These are phyloP conservation scores for Amia ocellicauda DNA, from an alignment of 2,113 vertebrate genomes.

Conservation along the genomic window DNA sequence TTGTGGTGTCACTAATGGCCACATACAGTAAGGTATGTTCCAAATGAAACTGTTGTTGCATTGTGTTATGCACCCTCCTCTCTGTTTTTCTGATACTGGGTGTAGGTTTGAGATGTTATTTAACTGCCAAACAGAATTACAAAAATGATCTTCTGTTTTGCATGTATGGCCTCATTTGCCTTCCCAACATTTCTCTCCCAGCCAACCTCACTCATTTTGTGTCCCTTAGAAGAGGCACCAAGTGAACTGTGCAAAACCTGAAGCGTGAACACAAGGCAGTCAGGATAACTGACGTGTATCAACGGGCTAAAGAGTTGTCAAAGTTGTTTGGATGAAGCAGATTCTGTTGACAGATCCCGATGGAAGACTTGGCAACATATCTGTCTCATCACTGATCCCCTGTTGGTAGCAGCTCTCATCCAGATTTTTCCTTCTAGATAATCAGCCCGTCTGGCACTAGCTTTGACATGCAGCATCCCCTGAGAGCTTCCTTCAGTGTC, in stretches of 20 bases:
- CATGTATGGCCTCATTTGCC: no score
- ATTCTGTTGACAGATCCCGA: not conserved
- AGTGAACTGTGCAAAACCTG: no score
- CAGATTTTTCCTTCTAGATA: constrained; percentile 1
- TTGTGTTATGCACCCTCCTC: no score
- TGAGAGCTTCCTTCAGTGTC: not conserved
- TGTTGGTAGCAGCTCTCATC: not conserved
- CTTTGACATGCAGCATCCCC: not conserved
- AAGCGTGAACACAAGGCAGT: no score
- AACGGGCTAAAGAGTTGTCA: constrained; percentile 9
- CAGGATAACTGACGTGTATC: not conserved
- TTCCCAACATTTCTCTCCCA: no score
- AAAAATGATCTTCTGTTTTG: no score
- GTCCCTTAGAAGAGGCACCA: not conserved
- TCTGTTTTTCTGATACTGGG: no score
- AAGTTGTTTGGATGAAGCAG: not conserved
- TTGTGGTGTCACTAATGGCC: not conserved
- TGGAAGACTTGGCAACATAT: constrained; percentile 1
- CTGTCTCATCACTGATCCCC: constrained; percentile 2
- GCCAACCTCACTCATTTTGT: no score
- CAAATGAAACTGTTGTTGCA: no score
- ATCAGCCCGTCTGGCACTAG: not conserved
- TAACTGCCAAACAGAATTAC: no score
- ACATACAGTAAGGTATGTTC: no score
- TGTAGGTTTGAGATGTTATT: no score